These are phyloP conservation scores for Holotrichia oblita DNA, from an alignment of 1,140 invertebrate genomes.

Conservation along the genomic window DNA sequence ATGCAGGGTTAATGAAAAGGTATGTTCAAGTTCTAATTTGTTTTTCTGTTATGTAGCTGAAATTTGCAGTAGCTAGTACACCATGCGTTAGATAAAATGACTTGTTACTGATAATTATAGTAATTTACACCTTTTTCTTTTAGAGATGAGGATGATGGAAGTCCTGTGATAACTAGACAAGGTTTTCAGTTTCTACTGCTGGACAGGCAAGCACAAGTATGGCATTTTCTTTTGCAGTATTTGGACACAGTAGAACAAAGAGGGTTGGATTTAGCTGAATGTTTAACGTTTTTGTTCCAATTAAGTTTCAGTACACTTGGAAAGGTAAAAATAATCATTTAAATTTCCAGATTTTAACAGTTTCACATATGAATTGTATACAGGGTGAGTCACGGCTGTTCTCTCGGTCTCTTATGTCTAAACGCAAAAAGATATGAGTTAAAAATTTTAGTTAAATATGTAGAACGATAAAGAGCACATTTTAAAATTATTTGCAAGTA, in stretches of 20 bases:
- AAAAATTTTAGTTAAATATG: too few relatives aligned
- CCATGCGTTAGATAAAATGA: too few relatives aligned
- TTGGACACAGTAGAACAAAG: conserved; percentile 89
- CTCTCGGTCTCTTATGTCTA: too few relatives aligned
- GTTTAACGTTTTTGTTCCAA: conserved; percentile 94
- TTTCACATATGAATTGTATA: too few relatives aligned
- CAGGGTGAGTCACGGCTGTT: too few relatives aligned
- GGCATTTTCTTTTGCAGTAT: conserved; percentile 97
- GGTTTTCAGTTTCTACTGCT: conserved; percentile 96
- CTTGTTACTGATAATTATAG: too few relatives aligned
- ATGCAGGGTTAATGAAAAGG: conserved; percentile 92
- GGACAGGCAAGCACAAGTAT: conserved; percentile 92
- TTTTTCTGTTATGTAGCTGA: too few relatives aligned
- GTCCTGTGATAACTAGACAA: conserved; percentile 87
- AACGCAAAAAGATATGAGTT: too few relatives aligned
- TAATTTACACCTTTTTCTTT: conserved; percentile 29
- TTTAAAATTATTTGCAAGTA: too few relatives aligned
- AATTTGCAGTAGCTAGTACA: too few relatives aligned
- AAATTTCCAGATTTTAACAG: conserved; percentile 6
- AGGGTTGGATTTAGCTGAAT: conserved; percentile 88
- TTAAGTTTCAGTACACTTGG: conserved; percentile 95
- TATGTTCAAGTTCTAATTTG: conserved; percentile 54
- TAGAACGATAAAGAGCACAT: too few relatives aligned
- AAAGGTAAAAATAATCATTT: conserved; percentile 69
- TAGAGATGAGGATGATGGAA: conserved; percentile 82